A percentile compares a stretch with the other conserved stretches of the same genome.
phyloP scores from a whole-genome alignment of 2,113 vertebrate species.

The Circaetus cinerascens region DNA sequence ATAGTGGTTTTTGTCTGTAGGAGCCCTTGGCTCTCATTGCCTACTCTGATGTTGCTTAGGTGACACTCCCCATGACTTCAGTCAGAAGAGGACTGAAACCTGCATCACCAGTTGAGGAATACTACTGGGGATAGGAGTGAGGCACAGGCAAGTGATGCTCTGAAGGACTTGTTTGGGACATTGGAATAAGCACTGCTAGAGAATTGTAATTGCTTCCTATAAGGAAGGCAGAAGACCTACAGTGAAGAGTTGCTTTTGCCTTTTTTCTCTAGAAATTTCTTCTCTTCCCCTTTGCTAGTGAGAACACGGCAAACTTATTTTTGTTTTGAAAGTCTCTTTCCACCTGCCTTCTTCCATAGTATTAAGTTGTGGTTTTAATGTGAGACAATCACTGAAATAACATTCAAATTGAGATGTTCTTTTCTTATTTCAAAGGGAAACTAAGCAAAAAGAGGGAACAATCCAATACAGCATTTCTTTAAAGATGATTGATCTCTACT shows the following conservation, averaged over 20 bases:
- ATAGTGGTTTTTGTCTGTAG: neutral
- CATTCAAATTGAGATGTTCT: neutral
- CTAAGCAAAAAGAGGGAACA: slow-evolving; percentile 13
- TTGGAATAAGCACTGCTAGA: neutral
- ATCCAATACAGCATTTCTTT: slow-evolving; percentile 39
- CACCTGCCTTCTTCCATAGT: neutral
- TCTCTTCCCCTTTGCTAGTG: neutral
- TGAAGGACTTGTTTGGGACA: neutral
- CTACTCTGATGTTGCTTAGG: neutral
- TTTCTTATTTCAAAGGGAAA: slow-evolving; percentile 23
- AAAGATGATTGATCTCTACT: slow-evolving; percentile 8
- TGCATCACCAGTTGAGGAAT: neutral
- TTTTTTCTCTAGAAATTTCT: neutral
- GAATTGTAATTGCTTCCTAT: neutral
- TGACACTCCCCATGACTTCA: neutral
- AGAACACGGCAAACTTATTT: neutral
- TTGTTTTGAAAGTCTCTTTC: neutral
- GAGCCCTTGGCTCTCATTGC: neutral
- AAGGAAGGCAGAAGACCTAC: neutral
- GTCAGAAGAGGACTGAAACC: neutral
- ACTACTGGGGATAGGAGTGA: neutral
- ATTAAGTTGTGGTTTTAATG: neutral
- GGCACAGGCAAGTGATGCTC: neutral
- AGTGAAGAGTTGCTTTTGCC: neutral
- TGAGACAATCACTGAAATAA: neutral